Conservation (phyloP, 2,888 invertebrate genomes). For the Folsomia manolachei region DNA sequence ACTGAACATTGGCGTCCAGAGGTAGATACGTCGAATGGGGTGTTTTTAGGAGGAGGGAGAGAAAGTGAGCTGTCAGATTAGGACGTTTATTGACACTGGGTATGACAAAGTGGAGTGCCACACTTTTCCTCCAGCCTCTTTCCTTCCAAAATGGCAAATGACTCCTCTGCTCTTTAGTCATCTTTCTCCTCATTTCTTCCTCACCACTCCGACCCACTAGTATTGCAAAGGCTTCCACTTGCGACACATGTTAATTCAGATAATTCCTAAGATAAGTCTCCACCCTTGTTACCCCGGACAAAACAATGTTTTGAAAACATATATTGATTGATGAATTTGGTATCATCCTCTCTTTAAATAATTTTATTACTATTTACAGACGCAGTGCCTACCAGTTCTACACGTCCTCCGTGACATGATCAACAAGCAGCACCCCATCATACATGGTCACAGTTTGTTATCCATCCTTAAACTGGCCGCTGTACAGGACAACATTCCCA, state of each 20-base stretch:
- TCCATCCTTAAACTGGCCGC: slow-evolving; percentile 91
- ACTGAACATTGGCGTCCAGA: too few species aligned
- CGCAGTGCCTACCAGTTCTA: slow-evolving; percentile 77
- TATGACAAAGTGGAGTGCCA: slow-evolving; percentile 37
- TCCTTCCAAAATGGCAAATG: too few species aligned
- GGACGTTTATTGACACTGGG: slow-evolving; percentile 42
- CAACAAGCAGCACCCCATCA: slow-evolving; percentile 78
- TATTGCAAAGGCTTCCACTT: background rate
- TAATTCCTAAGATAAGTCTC: too few species aligned
- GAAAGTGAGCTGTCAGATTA: slow-evolving; percentile 8
- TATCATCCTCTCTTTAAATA: background rate
- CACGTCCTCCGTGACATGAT: slow-evolving; percentile 79
- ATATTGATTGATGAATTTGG: too few species aligned
- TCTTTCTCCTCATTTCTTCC: too few species aligned
- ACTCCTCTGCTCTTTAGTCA: background rate
- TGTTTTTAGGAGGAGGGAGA: slow-evolving; percentile 9
- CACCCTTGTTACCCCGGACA: too few species aligned
- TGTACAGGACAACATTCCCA: slow-evolving; percentile 75
- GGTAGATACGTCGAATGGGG: background rate
- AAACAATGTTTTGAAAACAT: too few species aligned
- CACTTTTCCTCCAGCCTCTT: too few species aligned
- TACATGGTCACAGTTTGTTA: slow-evolving; percentile 78
- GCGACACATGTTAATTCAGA: too few species aligned
- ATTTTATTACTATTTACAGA: slow-evolving; percentile 67
- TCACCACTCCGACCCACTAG: too few species aligned